Evolutionary conservation across 2,797 vertebrate species (phyloP).

Genomic region (Hapalemur alaotrensis): DNA sequence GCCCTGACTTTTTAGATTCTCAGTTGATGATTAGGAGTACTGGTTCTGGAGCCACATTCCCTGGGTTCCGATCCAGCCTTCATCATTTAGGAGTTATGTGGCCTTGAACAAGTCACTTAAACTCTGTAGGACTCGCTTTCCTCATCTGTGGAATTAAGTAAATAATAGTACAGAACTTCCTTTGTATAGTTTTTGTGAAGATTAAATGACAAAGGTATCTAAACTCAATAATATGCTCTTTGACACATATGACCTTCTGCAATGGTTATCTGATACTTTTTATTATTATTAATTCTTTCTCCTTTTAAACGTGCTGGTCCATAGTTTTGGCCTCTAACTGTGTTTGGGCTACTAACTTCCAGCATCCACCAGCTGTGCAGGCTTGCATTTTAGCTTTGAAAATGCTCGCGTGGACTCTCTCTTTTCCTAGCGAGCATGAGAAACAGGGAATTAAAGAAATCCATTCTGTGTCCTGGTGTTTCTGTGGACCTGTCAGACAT

Average conservation of each 20-base stretch:
- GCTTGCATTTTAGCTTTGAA: not conserved
- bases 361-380: not conserved
- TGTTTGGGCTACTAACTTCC: not conserved
- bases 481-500: not conserved
- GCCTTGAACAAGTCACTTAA: not conserved
- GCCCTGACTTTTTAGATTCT: not conserved
- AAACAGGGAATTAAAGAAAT: not conserved
- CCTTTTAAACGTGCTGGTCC: not conserved
- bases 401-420: not conserved
- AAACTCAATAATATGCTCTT: not conserved
- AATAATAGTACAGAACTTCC: not conserved
- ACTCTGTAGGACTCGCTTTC: not conserved
- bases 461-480: not conserved
- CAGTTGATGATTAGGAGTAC: not conserved
- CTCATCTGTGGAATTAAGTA: not conserved
- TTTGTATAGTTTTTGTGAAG: not conserved
- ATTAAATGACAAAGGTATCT: not conserved
- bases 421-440: not conserved
- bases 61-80: not conserved
- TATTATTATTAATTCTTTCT: not conserved
- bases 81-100: not conserved
- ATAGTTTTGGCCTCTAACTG: not conserved
- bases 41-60: not conserved
- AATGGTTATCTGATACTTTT: not conserved
- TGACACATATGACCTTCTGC: not conserved